phyloP scores from a whole-genome alignment of 23 tunicate genomes.

The Clavelina lepadiformis region DNA sequence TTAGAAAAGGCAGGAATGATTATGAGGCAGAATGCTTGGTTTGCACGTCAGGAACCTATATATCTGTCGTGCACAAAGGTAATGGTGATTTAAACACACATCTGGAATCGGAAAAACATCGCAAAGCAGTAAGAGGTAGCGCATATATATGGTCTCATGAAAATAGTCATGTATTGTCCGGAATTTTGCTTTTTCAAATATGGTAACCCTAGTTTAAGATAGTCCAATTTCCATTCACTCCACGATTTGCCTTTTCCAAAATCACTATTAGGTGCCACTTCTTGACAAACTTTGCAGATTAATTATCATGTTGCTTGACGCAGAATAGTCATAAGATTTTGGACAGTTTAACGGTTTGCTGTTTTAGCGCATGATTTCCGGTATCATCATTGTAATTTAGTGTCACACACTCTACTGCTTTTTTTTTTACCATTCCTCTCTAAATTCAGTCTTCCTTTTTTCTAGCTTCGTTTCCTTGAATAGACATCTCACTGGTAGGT shows the following conservation, averaged over 20 bases:
- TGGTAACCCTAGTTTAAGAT: no score
- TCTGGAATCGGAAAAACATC: no score
- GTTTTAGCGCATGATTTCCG: conserved; percentile 4
- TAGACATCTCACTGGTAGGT: conserved; percentile 8
- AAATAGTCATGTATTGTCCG: no score
- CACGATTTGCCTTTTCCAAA: conserved; percentile 42
- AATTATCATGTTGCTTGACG: conserved; percentile 27
- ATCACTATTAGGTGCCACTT: conserved; percentile 38
- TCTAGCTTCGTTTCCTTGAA: conserved; percentile 6
- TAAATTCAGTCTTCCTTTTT: conserved; percentile 6
- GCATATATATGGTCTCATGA: no score
- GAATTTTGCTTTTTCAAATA: no score
- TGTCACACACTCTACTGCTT: conserved; percentile 5
- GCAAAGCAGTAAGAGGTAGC: no score
- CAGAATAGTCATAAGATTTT: conserved; percentile 19
- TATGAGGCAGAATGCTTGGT: no score
- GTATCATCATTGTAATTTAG: conserved; percentile 9
- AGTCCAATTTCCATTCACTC: conserved; percentile 32
- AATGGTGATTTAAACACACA: no score
- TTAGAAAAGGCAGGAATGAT: no score
- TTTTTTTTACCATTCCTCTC: conserved; percentile 9
- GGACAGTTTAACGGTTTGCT: conserved; percentile 34
- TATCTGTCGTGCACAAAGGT: no score
- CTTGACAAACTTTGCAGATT: conserved; percentile 30
- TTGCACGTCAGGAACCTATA: no score